Conservation (phyloP, 2,888 invertebrate genomes). For the Sphecodes monilicornis region DNA sequence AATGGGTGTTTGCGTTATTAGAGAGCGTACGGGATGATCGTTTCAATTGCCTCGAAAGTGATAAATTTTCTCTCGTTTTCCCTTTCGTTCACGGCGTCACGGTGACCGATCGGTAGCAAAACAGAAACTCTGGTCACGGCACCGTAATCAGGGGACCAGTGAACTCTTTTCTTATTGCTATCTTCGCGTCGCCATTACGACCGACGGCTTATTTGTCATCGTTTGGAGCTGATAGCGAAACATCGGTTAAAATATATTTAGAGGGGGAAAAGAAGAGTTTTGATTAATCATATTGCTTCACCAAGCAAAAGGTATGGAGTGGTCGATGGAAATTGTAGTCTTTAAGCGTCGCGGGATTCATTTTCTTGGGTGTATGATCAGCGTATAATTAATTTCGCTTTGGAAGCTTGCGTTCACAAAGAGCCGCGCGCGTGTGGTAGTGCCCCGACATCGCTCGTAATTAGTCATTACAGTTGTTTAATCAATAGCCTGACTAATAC, state of each 20-base stretch:
- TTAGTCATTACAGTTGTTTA: constrained; percentile 52
- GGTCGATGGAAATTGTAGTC: background rate
- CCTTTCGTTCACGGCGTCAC: constrained; percentile 57
- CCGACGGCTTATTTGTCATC: background rate
- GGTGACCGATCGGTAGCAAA: constrained; percentile 42
- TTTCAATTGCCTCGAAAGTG: constrained; percentile 60
- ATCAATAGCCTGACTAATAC: constrained; percentile 48
- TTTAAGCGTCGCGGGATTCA: background rate
- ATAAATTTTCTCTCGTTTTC: constrained; percentile 63
- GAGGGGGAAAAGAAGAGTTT: background rate
- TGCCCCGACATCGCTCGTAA: background rate
- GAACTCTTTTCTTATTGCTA: constrained; percentile 1
- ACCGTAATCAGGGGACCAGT: constrained; percentile 15
- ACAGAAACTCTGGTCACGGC: constrained; percentile 32
- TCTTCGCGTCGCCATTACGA: background rate
- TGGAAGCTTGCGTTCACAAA: background rate
- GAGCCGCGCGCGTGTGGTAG: background rate
- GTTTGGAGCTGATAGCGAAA: background rate
- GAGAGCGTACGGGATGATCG: constrained; percentile 57
- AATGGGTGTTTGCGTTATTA: constrained; percentile 58
- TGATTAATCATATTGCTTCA: background rate
- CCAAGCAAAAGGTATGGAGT: background rate
- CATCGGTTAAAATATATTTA: background rate
- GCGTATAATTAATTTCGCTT: background rate
- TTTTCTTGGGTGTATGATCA: background rate